Evolutionary conservation across 1,140 invertebrate species (phyloP).

Genomic region (Ceratina calcarata): DNA sequence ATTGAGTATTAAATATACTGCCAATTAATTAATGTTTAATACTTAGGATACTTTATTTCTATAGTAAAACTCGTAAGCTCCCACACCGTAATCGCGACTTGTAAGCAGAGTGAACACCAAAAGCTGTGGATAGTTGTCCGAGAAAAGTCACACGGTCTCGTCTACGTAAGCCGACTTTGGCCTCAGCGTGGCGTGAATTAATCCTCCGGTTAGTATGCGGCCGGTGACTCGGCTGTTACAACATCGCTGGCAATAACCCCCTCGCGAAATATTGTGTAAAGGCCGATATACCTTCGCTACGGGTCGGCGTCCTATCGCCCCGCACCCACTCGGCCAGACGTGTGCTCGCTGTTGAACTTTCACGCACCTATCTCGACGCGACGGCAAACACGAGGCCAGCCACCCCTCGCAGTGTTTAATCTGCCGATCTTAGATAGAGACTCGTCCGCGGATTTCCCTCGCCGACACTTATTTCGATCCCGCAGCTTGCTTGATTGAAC

Average conservation of each 20-base stretch:
- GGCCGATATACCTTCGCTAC: conserved; percentile 40
- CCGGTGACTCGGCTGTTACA: conserved; percentile 59
- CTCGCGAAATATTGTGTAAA: conserved; percentile 63
- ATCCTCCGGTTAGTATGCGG: conserved; percentile 67
- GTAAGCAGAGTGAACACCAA: not conserved
- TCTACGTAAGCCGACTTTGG: conserved; percentile 34
- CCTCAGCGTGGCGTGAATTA: conserved; percentile 49
- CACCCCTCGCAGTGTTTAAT: conserved; percentile 44
- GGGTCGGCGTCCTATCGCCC: conserved; percentile 25
- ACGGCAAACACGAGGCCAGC: conserved; percentile 49
- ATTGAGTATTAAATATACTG: too few species aligned
- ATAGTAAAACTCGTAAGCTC: not conserved
- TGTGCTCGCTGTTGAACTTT: conserved; percentile 60
- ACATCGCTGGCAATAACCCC: conserved; percentile 55
- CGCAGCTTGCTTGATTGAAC: not conserved
- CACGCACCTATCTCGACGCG: conserved; percentile 34
- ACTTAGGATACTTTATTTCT: too few species aligned
- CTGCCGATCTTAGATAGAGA: conserved; percentile 62
- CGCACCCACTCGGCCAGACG: conserved; percentile 29
- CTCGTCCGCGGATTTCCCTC: conserved; percentile 26
- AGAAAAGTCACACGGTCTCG: conserved; percentile 19
- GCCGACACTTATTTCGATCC: conserved; percentile 25
- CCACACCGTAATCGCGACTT: not conserved
- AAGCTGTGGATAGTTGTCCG: conserved; percentile 6
- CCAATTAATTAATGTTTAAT: too few species aligned